Conservation (phyloP, 2,888 invertebrate species). For the Drosophila nr. medialis region DNA sequence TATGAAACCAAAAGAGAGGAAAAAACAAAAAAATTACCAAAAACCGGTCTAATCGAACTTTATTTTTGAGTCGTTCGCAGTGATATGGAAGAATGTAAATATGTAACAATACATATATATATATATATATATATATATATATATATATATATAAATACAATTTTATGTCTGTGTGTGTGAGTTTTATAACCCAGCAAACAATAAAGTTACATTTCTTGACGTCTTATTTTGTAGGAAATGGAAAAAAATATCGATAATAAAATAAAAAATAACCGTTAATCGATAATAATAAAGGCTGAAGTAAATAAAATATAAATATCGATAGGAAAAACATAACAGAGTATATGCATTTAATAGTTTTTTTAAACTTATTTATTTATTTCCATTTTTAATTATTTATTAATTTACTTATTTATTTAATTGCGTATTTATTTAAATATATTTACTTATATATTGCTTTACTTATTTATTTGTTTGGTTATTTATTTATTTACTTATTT, state of each 20-base stretch:
- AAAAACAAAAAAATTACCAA: not conserved
- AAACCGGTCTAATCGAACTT: slow-evolving; percentile 43
- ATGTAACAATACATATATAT: not conserved
- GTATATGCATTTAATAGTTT: not conserved
- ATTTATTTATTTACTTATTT: not conserved
- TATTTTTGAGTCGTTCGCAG: slow-evolving; percentile 10
- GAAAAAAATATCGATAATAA: not conserved
- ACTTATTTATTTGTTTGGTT: not conserved
- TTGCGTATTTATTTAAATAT: not conserved
- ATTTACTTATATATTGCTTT: not conserved
- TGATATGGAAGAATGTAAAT: not conserved
- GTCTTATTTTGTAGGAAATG: not conserved
- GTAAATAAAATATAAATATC: not conserved
- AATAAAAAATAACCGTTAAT: not conserved
- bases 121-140: not conserved
- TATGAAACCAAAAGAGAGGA: slow-evolving; percentile 5
- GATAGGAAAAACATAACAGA: not conserved
- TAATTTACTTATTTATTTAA: not conserved
- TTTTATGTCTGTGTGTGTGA: not conserved
- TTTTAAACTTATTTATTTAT: not conserved
- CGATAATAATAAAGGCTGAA: not conserved
- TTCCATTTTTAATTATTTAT: not conserved
- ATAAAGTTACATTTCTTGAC: not conserved
- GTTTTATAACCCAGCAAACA: slow-evolving; percentile 5
- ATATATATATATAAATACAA: not conserved